Evolutionary conservation across 1,140 invertebrate species (phyloP).

Genomic region (Oreohelix idahoensis): DNA sequence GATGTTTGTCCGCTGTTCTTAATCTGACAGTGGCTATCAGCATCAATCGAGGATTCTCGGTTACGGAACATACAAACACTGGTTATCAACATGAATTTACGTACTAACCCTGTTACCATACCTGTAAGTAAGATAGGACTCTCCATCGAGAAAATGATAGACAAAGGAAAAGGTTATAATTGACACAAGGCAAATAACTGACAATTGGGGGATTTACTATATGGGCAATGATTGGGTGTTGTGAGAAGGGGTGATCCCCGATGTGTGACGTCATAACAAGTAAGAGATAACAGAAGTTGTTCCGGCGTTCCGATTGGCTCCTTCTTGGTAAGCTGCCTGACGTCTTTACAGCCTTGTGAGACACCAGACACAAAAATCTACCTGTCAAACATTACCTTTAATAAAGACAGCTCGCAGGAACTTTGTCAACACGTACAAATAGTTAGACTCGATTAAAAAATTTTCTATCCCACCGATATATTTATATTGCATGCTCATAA

Average conservation of each 20-base stretch:
- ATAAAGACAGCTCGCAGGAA: neutral
- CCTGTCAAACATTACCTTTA: neutral
- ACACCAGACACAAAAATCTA: neutral
- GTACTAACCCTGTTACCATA: neutral
- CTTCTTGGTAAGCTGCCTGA: neutral
- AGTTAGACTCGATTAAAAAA: too few relatives aligned
- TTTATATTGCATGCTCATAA: too few relatives aligned
- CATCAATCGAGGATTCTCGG: neutral
- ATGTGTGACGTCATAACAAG: neutral
- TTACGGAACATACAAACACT: neutral
- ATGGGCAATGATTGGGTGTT: neutral
- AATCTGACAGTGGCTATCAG: neutral
- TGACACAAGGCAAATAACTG: neutral
- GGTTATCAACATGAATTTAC: neutral
- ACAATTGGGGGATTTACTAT: neutral
- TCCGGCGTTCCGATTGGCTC: neutral
- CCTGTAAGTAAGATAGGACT: neutral
- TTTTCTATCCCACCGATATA: too few relatives aligned
- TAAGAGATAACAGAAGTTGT: slow-evolving; percentile 1
- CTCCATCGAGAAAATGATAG: neutral
- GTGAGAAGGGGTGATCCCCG: neutral
- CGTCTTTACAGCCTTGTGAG: neutral
- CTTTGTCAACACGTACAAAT: too few relatives aligned
- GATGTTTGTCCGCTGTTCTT: neutral
- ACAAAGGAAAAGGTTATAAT: neutral